Conservation (phyloP, 2,797 vertebrate genomes). For the Pitangus sulphuratus region DNA sequence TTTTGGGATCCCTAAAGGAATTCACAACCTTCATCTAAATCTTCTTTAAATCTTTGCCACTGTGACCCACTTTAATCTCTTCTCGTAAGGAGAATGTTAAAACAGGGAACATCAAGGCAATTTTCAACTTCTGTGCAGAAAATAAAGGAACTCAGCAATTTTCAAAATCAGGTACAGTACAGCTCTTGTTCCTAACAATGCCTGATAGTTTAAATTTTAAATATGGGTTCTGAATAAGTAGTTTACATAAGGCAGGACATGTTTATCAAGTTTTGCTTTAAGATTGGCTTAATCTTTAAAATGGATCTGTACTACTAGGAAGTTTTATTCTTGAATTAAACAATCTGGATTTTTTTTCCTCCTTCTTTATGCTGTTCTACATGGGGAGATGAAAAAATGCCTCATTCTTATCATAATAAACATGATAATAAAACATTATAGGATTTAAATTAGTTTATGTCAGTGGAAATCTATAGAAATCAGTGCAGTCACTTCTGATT, state of each 20-base stretch:
- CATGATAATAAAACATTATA: background rate
- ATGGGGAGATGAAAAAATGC: background rate
- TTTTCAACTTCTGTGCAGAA: background rate
- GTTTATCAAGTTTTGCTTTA: background rate
- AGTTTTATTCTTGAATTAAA: background rate
- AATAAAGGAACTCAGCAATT: background rate
- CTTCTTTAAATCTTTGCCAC: background rate
- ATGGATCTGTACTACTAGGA: background rate
- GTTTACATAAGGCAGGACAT: background rate
- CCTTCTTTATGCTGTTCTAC: background rate
- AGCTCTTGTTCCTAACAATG: background rate
- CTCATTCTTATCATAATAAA: background rate
- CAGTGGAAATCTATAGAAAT: background rate
- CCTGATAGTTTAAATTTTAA: background rate
- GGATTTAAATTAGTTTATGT: background rate
- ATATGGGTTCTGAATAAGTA: background rate
- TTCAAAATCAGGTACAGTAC: constrained; percentile 1
- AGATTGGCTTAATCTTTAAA: background rate
- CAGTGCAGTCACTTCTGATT: background rate
- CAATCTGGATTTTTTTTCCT: background rate
- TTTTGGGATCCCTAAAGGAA: background rate
- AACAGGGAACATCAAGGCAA: background rate
- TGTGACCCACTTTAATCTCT: background rate
- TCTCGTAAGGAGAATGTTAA: background rate
- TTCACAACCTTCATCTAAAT: background rate